Evolutionary conservation across 35 echinoderm and acorn worm species (phyloP).

Genomic region (Lytechinus pictus): DNA sequence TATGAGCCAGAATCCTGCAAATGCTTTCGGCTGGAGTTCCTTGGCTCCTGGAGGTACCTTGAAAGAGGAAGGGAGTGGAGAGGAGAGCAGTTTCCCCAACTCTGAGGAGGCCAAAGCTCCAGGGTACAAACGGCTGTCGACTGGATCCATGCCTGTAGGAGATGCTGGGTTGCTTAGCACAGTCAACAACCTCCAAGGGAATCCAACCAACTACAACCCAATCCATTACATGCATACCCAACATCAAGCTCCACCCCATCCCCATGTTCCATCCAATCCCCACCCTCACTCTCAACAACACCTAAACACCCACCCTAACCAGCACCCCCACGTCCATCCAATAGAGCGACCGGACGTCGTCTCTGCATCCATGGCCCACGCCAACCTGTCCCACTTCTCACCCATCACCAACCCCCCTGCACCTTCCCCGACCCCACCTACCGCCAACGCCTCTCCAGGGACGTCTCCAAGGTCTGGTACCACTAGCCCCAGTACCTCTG

Average conservation of each 20-base stretch:
- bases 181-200: constrained; percentile 21
- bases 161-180: constrained; percentile 29
- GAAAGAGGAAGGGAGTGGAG: constrained; percentile 41
- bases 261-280: constrained; percentile 51
- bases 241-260: constrained; percentile 29
- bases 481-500: constrained; percentile 65
- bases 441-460: constrained; percentile 78
- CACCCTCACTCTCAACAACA: constrained; percentile 48
- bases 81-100: constrained; percentile 41
- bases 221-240: constrained; percentile 44
- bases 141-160: constrained; percentile 23
- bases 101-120: constrained; percentile 82
- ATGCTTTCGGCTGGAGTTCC: constrained; percentile 51
- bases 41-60: constrained; percentile 1
- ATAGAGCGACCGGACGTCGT: constrained; percentile 54
- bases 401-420: constrained; percentile 65
- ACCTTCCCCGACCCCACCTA: constrained; percentile 82
- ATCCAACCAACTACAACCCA: constrained; percentile 38
- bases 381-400: constrained; percentile 70
- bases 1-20: constrained; percentile 27
- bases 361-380: constrained; percentile 57
- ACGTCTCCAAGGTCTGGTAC: constrained; percentile 91
- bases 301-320: constrained; percentile 23
- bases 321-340: constrained; percentile 65
- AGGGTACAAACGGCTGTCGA: constrained; percentile 75